Percentiles rank a stretch among this genome's conserved stretches.
Evolutionary conservation across 2,113 vertebrate genomes (phyloP).

Genomic region (Oncorhynchus gorbuscha): DNA sequence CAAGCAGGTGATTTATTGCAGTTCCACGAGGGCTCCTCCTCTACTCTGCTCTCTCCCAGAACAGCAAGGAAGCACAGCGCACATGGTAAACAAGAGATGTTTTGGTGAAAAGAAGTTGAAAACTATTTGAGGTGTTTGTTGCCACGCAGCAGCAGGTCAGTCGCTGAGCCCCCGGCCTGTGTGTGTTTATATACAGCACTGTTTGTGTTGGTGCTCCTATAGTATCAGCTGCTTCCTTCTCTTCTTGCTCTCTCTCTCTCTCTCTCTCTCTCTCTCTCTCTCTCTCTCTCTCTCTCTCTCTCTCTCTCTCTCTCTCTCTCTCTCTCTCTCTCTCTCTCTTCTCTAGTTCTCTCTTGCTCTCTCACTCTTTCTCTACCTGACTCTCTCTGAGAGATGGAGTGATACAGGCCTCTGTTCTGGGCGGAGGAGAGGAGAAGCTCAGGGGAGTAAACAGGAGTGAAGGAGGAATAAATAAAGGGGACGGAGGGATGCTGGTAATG

Average conservation of each 20-base stretch:
- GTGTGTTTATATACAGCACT: slow-evolving; percentile 19
- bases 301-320: not conserved
- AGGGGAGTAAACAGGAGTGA: slow-evolving; percentile 59
- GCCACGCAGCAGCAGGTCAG: not conserved
- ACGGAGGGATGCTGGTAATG: slow-evolving; percentile 57
- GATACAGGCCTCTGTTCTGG: slow-evolving; percentile 37
- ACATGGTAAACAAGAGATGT: not conserved
- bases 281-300: not conserved
- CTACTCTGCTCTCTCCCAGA: slow-evolving; percentile 66
- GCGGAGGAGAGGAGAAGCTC: slow-evolving; percentile 49
- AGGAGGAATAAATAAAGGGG: slow-evolving; percentile 63
- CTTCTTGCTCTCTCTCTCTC: not conserved
- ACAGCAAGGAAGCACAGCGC: slow-evolving; percentile 63
- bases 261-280: not conserved
- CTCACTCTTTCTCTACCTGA: not conserved
- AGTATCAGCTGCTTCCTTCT: not conserved
- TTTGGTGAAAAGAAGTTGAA: slow-evolving; percentile 61
- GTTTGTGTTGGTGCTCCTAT: slow-evolving; percentile 11
- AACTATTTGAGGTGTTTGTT: slow-evolving; percentile 50
- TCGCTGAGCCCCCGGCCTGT: slow-evolving; percentile 2
- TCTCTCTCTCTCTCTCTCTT: not conserved
- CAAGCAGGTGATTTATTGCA: slow-evolving; percentile 76
- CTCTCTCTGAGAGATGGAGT: slow-evolving; percentile 35
- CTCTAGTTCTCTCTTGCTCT: not conserved
- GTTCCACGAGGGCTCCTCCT: slow-evolving; percentile 63